These are phyloP conservation scores for Danio kyathit DNA, from an alignment of 2,797 vertebrate species.

Conservation along the genomic window DNA sequence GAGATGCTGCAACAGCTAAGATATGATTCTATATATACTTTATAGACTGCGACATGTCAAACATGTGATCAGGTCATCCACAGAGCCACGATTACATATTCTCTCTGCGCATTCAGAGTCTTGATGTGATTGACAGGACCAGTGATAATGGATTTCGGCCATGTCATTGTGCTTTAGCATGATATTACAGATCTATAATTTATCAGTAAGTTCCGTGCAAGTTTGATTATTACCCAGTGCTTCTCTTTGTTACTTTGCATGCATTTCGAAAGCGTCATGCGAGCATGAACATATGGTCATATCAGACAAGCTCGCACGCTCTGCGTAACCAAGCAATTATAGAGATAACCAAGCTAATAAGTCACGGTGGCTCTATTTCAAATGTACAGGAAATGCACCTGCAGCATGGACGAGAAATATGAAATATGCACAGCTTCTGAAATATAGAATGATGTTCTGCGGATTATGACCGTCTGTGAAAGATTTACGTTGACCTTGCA, in stretches of 20 bases:
- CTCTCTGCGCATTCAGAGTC: constrained; percentile 12
- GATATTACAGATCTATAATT: constrained; percentile 59
- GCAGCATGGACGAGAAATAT: constrained; percentile 57
- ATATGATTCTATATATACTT: too few species aligned
- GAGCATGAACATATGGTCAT: constrained; percentile 47
- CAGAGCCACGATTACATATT: constrained; percentile 27
- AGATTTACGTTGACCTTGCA: constrained; percentile 6
- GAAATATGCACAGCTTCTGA: not conserved
- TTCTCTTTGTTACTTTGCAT: constrained; percentile 50
- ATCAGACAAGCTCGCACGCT: constrained; percentile 62
- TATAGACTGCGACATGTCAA: too few species aligned
- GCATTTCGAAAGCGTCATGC: constrained; percentile 8
- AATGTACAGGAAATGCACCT: constrained; percentile 66
- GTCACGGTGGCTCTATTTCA: constrained; percentile 58
- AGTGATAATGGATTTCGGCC: constrained; percentile 58
- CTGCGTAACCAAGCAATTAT: constrained; percentile 74
- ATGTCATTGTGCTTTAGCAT: constrained; percentile 48
- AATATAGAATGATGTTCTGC: not conserved
- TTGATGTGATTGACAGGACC: constrained; percentile 63
- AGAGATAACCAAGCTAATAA: constrained; percentile 74
- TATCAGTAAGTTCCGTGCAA: constrained; percentile 54
- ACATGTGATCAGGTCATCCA: not conserved
- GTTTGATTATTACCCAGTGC: constrained; percentile 44
- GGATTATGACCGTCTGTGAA: constrained; percentile 20
- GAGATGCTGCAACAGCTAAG: too few species aligned